Evolutionary conservation across 2,113 vertebrate species (phyloP).

Genomic region (Misgurnus mizolepis): DNA sequence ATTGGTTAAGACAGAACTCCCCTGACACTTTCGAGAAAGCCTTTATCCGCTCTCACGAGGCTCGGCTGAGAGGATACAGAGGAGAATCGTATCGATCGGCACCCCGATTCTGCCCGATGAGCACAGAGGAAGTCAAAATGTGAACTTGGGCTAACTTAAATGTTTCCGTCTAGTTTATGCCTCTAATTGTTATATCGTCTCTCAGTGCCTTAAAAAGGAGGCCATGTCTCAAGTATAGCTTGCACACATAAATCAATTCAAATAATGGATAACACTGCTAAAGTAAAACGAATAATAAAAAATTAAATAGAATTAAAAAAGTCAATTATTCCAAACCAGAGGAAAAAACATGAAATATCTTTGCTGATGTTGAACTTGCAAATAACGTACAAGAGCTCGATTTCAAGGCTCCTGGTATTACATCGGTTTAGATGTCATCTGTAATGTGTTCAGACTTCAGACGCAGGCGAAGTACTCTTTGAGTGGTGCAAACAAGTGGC

Average conservation of each 20-base stretch:
- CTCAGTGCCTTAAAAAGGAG: slow-evolving; percentile 76
- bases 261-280: slow-evolving; percentile 91
- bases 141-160: slow-evolving; percentile 15
- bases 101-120: slow-evolving; percentile 15
- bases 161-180: slow-evolving; percentile 52
- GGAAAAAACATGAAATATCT: slow-evolving; percentile 82
- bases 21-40: slow-evolving; percentile 83
- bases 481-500: slow-evolving; percentile 97
- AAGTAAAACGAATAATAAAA: slow-evolving; percentile 77
- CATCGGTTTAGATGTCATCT: slow-evolving; percentile 68
- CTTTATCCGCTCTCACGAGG: slow-evolving; percentile 74
- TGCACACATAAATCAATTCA: slow-evolving; percentile 79
- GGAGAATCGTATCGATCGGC: slow-evolving; percentile 30
- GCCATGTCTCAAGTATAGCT: slow-evolving; percentile 80
- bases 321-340: slow-evolving; percentile 80
- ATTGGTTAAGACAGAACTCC: slow-evolving; percentile 85
- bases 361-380: slow-evolving; percentile 75
- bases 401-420: slow-evolving; percentile 71
- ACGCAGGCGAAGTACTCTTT: slow-evolving; percentile 98
- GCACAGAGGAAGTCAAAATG: slow-evolving; percentile 14
- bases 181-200: slow-evolving; percentile 61
- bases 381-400: slow-evolving; percentile 74
- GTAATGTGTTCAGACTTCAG: slow-evolving; percentile 67
- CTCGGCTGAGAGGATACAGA: slow-evolving; percentile 71
- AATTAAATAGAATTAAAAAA: slow-evolving; percentile 87